Base-by-base conservation (phyloP, 2,888 invertebrate species). In the Pterostichus niger region DNA sequence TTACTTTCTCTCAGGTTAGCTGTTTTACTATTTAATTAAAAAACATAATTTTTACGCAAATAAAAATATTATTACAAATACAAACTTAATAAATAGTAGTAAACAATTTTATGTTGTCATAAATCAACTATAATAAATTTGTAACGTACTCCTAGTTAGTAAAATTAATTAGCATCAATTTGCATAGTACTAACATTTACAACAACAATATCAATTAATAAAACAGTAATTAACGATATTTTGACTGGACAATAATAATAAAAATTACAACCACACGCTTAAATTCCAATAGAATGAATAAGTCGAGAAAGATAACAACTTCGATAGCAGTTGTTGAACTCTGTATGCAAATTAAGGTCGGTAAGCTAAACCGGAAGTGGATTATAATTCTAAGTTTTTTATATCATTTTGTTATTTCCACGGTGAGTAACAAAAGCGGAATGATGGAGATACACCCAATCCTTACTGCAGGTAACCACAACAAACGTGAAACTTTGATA, bases 301-400 rank as follows among this genome's bases (percentile, higher is more conserved):
- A 71, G 44, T 40, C 24, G 24, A 3, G 9, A 40, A 40, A 40
- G 40, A 40, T 40, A 40, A 9, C 40, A 6, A 40, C 40, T 6
- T 6, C 40, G 40, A 71, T 17, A 7, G 44, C 68, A 46, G 40
- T 71, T 71, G 24, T 71, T 71, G 68, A 71, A 64, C 64, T 64
- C 64, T 61, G 56, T 17, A 64, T 64, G 35, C 64, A 64, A 71
- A 71, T 71, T 44, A 71, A 68, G 68, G 44, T 71, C 46, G 11
- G 17, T 17, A 17, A 10, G 56, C 9, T 15, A 64, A 61, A 33
- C 13, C 49, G 75, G 75, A 75, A 75, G 75, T 75, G 54, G 54
- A 33, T 33, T 52, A 15, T 15, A 75, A 52, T 75, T 75, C 75
- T 52, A 75, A 49, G 75, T 52, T 75, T 73, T 75, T 75, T 54